Evolutionary conservation across 1,140 invertebrate genomes (phyloP).

Genomic region (Drosophila truncata): DNA sequence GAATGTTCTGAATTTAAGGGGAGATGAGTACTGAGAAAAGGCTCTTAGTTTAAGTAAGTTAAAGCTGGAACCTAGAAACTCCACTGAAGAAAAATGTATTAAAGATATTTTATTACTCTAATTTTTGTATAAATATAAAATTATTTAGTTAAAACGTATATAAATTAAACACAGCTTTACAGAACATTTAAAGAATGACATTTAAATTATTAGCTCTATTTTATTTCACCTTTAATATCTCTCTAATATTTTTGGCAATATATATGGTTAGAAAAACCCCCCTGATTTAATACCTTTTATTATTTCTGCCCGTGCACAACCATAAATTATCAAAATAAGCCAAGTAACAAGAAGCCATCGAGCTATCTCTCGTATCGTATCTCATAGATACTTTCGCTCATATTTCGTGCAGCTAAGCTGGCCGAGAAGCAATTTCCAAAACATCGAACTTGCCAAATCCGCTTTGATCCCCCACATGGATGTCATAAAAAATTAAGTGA

Average conservation of each 20-base stretch:
- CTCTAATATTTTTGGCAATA: background rate
- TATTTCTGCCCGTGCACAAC: slow-evolving; percentile 9
- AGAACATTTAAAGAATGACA: no score
- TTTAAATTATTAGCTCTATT: no score
- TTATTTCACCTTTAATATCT: background rate
- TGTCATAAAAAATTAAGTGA: slow-evolving; percentile 80
- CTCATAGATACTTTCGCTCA: slow-evolving; percentile 75
- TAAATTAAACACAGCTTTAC: no score
- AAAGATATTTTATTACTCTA: background rate
- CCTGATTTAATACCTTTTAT: slow-evolving; percentile 11
- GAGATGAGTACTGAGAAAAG: background rate
- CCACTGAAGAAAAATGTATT: background rate
- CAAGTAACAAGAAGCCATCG: slow-evolving; percentile 7
- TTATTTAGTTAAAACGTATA: background rate
- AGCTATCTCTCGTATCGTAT: slow-evolving; percentile 39
- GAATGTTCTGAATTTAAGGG: background rate
- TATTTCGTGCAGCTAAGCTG: slow-evolving; percentile 70
- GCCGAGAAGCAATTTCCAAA: slow-evolving; percentile 56
- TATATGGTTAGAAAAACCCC: background rate
- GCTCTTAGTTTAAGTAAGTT: slow-evolving; percentile 10
- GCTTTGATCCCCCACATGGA: slow-evolving; percentile 78
- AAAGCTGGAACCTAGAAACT: slow-evolving; percentile 1
- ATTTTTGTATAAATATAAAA: no score
- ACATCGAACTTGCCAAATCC: slow-evolving; percentile 69
- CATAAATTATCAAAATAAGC: slow-evolving; percentile 75